Percentiles rank a stretch among this genome's conserved stretches.
These are phyloP conservation scores for Drosophila demipolita DNA, from an alignment of 2,888 invertebrate species.

Conservation along the genomic window DNA sequence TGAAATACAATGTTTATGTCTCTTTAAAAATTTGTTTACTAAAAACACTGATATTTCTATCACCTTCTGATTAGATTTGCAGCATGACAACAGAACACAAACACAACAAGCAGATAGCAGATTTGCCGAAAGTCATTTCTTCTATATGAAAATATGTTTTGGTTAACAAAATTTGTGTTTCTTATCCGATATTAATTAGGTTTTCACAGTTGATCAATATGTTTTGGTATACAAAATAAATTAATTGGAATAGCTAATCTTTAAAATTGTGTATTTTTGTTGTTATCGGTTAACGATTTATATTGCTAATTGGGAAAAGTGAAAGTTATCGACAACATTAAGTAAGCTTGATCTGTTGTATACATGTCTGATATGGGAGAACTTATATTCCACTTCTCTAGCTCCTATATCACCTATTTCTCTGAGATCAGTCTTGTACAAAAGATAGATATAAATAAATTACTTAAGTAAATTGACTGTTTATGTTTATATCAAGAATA, in stretches of 20 bases:
- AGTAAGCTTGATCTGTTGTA: background rate
- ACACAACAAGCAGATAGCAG: background rate
- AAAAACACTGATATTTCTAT: background rate
- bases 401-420: background rate
- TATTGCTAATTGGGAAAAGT: background rate
- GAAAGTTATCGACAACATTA: background rate
- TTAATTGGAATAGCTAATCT: background rate
- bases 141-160: background rate
- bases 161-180: background rate
- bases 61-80: conserved; percentile 32
- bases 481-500: background rate
- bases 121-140: background rate
- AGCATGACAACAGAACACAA: background rate
- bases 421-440: background rate
- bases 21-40: background rate
- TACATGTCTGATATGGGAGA: background rate
- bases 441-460: background rate
- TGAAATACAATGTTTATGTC: background rate
- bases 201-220: background rate
- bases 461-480: background rate
- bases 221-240: background rate
- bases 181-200: background rate
- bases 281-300: background rate
- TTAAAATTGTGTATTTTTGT: accelerated
- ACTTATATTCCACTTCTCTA: background rate